phyloP scores from a whole-genome alignment of 2,797 vertebrate species.

The Sebastes glaucus region DNA sequence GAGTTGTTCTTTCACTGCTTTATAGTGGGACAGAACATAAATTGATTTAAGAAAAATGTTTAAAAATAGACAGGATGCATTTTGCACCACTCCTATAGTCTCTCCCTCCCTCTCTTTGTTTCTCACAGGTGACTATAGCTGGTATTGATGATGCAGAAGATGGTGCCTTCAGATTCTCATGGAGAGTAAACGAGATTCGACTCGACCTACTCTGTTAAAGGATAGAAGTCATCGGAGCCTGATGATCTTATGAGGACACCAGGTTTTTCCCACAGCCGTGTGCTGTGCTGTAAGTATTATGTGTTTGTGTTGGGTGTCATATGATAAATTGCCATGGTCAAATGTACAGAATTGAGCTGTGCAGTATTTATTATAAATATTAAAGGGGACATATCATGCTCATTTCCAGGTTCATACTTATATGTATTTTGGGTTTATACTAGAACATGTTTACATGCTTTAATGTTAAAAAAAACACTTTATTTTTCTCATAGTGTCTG shows the following conservation, averaged over 20 bases:
- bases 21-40: neutral
- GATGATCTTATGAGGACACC: constrained; percentile 25
- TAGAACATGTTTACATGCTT: no score
- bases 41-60: no score
- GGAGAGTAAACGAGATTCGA: constrained; percentile 8
- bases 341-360: neutral
- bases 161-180: constrained; percentile 9
- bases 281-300: constrained; percentile 49
- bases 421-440: no score
- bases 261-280: neutral
- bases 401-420: no score
- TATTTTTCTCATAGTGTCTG: no score
- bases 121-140: neutral
- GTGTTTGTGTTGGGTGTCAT: neutral
- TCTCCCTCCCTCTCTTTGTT: neutral
- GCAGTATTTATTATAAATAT: neutral
- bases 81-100: no score
- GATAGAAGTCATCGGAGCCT: neutral
- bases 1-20: neutral
- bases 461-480: no score
- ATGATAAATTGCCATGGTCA: neutral
- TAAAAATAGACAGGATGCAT: neutral
- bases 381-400: no score
- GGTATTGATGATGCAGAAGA: constrained; percentile 25
- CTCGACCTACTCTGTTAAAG: neutral